Conservation (phyloP, 2,888 invertebrate genomes). For the Trichogramma evanescens region DNA sequence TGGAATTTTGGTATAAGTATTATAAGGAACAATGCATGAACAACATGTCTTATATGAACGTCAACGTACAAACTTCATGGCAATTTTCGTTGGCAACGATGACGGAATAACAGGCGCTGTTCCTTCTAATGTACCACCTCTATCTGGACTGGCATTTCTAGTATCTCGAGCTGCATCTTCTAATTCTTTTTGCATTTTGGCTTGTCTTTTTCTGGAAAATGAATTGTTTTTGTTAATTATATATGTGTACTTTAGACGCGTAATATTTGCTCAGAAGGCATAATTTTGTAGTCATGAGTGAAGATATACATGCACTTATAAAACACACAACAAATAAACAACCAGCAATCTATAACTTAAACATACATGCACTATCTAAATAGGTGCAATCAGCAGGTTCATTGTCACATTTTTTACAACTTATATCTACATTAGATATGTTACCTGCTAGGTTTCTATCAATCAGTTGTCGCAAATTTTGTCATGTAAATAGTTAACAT, state of each 20-base stretch:
- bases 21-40: conserved; percentile 15
- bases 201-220: conserved; percentile 74
- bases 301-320: too few species aligned
- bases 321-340: too few species aligned
- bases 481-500: too few species aligned
- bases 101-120: conserved; percentile 37
- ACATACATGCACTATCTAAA: too few species aligned
- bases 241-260: too few species aligned
- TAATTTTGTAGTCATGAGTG: neutral
- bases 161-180: conserved; percentile 84
- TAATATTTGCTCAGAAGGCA: conserved; percentile 8
- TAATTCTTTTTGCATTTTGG: conserved; percentile 80
- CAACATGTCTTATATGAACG: conserved; percentile 25
- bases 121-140: conserved; percentile 50
- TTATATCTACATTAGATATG: too few species aligned
- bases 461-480: too few species aligned
- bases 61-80: conserved; percentile 69
- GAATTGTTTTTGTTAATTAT: conserved; percentile 12
- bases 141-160: conserved; percentile 50
- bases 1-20: conserved; percentile 16
- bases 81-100: conserved; percentile 62
- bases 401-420: too few species aligned
- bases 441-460: too few species aligned
- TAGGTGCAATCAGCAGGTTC: too few species aligned
- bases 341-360: too few species aligned